Evolutionary conservation across 2,797 vertebrate genomes (phyloP).

Genomic region (Sebastes iracundus): DNA sequence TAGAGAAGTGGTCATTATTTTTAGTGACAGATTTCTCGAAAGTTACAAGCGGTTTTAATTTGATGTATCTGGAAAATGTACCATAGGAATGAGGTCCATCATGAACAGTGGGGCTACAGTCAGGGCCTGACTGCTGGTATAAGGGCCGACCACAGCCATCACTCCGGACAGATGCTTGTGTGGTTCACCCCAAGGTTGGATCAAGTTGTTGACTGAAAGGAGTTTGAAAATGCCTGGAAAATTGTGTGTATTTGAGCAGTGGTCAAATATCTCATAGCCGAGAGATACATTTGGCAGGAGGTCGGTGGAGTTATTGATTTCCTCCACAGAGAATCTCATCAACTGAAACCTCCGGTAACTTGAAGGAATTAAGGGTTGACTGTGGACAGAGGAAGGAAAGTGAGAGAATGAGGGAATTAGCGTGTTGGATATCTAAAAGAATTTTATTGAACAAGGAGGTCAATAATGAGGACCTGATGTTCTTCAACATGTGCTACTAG

Average conservation of each 20-base stretch:
- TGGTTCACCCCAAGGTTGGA: slow-evolving; percentile 29
- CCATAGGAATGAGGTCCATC: slow-evolving; percentile 72
- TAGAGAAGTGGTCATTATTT: background rate
- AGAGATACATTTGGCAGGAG: slow-evolving; percentile 84
- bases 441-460: background rate
- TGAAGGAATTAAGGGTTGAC: slow-evolving; percentile 54
- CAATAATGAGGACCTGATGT: background rate
- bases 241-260: slow-evolving; percentile 72
- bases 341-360: slow-evolving; percentile 83
- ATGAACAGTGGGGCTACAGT: slow-evolving; percentile 68
- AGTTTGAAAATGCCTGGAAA: slow-evolving; percentile 67
- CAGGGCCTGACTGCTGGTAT: slow-evolving; percentile 49
- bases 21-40: background rate
- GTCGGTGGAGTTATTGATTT: slow-evolving; percentile 84
- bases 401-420: background rate
- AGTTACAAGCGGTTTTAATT: slow-evolving; percentile 43
- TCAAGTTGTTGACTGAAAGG: slow-evolving; percentile 56
- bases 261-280: slow-evolving; percentile 86
- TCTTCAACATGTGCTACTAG: background rate
- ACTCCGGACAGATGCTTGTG: slow-evolving; percentile 49
- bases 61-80: slow-evolving; percentile 21
- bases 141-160: slow-evolving; percentile 68
- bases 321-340: slow-evolving; percentile 85
- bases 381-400: slow-evolving; percentile 32
- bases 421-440: background rate